Base-by-base conservation (phyloP, 2,888 invertebrate species). In the Ecliptopera silaceata region DNA sequence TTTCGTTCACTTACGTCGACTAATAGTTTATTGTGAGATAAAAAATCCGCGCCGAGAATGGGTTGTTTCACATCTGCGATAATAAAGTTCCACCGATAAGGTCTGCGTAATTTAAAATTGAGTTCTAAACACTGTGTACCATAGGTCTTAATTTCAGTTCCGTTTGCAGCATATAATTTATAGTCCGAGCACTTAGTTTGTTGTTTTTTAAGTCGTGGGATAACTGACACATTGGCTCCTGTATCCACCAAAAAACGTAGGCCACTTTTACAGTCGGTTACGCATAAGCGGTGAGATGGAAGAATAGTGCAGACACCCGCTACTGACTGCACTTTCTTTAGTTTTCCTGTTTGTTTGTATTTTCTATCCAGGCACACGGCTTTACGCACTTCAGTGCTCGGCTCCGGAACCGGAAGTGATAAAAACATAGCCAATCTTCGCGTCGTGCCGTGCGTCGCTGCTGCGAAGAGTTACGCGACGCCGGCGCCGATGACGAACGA, bases 1-100 rank as follows among this genome's bases (percentile, higher is more conserved):
- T 8, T 53, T 3, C 42, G 41, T 11, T 26, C 26, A 8, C 17
- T 20, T 8, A 74, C 8, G 26, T 71, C 69, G 1, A 71, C 63
- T 10, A 69, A 6, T 15, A 74, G 41, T 4, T 60, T 60, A 46
- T 64, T 43, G 12, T 66, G 26, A 0, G 8, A 31, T 46, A 70
- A 58, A 53, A 71, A 70, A 43, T 73, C 70, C 0, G 71, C 73
- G 0, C 71, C 71, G 0, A 71, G 2, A 4, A 71, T 71, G 0
- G 68, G 64, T 38, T 67, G 66, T 8, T 61, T 61, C 0, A 71
- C 68, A 4, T 63, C 63, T 0, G 63, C 64, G 0, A 71, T 17
- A 0, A 71, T 49, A 34, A 71, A 69, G 1, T 20, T 59, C 70
- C 70, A 74, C 0, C 32, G 18, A 45, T 59, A 70, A 5, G 64